These are phyloP conservation scores for Chelmon rostratus DNA, from an alignment of 2,797 vertebrate genomes.

Conservation along the genomic window DNA sequence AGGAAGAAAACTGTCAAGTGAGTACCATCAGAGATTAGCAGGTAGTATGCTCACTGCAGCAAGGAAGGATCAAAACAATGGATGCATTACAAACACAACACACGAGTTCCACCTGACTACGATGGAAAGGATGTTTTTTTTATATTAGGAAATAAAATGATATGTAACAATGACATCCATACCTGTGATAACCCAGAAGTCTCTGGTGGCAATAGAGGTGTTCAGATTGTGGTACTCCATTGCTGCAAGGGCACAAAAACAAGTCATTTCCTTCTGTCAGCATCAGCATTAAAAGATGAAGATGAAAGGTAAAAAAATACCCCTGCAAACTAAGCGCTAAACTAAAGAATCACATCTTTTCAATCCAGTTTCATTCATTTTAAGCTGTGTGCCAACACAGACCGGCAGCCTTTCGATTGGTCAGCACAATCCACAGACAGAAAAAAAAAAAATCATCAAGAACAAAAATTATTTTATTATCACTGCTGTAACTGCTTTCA, in stretches of 20 bases:
- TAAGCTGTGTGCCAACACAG: not conserved
- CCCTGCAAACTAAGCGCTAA: not conserved
- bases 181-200: slow-evolving; percentile 99
- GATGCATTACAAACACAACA: not conserved
- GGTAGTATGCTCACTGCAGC: too few relatives aligned
- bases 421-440: not conserved
- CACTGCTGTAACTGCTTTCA: not conserved
- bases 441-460: not conserved
- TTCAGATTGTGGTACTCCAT: slow-evolving; percentile 98
- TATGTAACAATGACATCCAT: slow-evolving; percentile 55
- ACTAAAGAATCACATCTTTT: not conserved
- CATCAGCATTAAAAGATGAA: not conserved
- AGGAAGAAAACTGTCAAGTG: slow-evolving; percentile 7
- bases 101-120: not conserved
- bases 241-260: slow-evolving; percentile 81
- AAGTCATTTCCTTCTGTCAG: not conserved
- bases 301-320: not conserved
- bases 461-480: not conserved
- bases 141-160: not conserved
- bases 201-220: slow-evolving; percentile 92
- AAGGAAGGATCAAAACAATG: not conserved
- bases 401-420: not conserved
- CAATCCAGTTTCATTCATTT: not conserved
- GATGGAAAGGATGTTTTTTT: not conserved
- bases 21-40: not conserved